Base-by-base conservation (phyloP, 2,888 invertebrate genomes). In the Julus scandinavius region DNA sequence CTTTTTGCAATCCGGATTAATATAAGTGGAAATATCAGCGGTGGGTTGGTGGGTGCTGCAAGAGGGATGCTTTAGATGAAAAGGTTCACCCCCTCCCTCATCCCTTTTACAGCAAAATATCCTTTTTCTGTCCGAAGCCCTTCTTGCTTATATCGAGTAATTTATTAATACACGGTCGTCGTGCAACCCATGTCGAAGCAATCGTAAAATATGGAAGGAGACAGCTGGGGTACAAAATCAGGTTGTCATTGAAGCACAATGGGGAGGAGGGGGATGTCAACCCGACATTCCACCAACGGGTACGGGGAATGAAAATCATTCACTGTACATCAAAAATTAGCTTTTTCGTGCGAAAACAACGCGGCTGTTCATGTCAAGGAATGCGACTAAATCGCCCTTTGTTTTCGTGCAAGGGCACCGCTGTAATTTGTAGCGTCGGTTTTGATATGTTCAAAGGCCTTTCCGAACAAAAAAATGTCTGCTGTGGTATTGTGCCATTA, bases 1-100 rank as follows among this genome's bases (percentile, higher is more conserved):
- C 87, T 87, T 63, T 87, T 58, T 41, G 72, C 80, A 87, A 87
- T 87, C 87, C 87, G 87, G 63, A 87, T 87, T 87, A 87, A 72
- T 87, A 87, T 80, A 87, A 87, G 87, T 80, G 87, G 87, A 80
- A 87, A 87, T 87, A 87, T 80, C 63, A 87, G 87, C 41, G 80
- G 87, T 58, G 63, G 87, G 72, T n/a, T 41, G 45, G 38, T 1
- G 45, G 87, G 38, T 15, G 58, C n/a, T 0, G 11, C 20, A n/a
- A n/a, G 38, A 40, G 72, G 88, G 72, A 45, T n/a, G n/a, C 6
- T 5, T 45, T 45, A 17, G 13, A 49, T 87, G 45, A 54, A 85
- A 54, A 54, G 54, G 50, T n/a, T n/a, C n/a, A n/a, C n/a, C n/a
- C n/a, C n/a, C n/a, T n/a, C n/a, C n/a, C n/a, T n/a, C n/a, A 54